A percentile compares a stretch with the other conserved stretches of the same genome.
phyloP scores from a whole-genome alignment of 2,888 invertebrate species.

The Melieria omissa region DNA sequence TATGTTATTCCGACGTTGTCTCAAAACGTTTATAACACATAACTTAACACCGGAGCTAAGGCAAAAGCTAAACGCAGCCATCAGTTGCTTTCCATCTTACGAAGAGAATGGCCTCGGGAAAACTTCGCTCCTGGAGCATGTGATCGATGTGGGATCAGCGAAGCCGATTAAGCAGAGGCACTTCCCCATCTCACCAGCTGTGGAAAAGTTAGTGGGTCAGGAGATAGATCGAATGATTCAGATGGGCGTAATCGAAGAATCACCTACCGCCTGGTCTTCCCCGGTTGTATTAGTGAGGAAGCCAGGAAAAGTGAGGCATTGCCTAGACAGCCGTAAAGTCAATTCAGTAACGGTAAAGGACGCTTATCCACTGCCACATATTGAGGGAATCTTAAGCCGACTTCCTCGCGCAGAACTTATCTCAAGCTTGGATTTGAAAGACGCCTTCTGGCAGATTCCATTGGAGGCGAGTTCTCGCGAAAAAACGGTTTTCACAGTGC shows the following conservation, averaged over 20 bases:
- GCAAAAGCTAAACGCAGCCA: slow-evolving; percentile 1
- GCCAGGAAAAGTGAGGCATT: slow-evolving; percentile 13
- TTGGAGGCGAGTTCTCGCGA: too few relatives aligned
- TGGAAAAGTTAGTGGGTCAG: too few relatives aligned
- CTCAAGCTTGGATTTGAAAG: too few relatives aligned
- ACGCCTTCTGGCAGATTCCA: too few relatives aligned
- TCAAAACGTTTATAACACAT: slow-evolving; percentile 11
- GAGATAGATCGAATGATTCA: too few relatives aligned
- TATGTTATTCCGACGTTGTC: slow-evolving; percentile 1
- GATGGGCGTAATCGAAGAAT: slow-evolving; percentile 32
- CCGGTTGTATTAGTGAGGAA: slow-evolving; percentile 13
- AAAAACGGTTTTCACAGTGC: too few relatives aligned
- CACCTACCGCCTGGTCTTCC: slow-evolving; percentile 26
- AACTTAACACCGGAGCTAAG: background rate
- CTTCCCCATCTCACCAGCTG: too few relatives aligned
- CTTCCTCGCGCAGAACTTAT: too few relatives aligned
- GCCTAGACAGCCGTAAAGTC: slow-evolving; percentile 21
- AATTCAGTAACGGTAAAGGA: slow-evolving; percentile 26
- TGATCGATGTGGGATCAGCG: slow-evolving; percentile 21
- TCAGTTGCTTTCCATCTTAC: slow-evolving; percentile 22
- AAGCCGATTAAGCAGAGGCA: too few relatives aligned
- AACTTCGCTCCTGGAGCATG: too few relatives aligned
- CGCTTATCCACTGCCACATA: slow-evolving; percentile 32
- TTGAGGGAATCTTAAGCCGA: slow-evolving; percentile 26
- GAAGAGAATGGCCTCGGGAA: slow-evolving; percentile 25